Conservation (phyloP, 2,888 invertebrate genomes). For the Agrypnus murinus region DNA sequence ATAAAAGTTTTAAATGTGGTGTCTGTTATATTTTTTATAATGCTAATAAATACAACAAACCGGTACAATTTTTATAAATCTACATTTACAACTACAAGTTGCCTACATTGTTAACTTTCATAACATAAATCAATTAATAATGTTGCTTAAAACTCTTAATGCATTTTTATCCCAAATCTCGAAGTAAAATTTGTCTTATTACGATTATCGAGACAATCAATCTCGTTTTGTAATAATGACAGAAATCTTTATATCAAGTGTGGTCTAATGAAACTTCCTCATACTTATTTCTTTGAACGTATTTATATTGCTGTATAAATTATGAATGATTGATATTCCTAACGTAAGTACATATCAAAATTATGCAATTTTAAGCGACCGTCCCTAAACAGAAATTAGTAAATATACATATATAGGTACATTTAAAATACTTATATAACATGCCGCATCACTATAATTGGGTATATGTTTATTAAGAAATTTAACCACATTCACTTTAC, state of each 20-base stretch:
- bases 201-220: not conserved
- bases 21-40: too few relatives aligned
- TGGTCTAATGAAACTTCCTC: not conserved
- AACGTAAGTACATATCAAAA: too few relatives aligned
- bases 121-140: constrained; percentile 1
- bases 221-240: not conserved
- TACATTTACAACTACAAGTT: too few relatives aligned
- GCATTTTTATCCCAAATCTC: not conserved
- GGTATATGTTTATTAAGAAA: constrained; percentile 9
- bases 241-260: not conserved
- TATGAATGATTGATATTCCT: too few relatives aligned
- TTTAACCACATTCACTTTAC: constrained; percentile 5
- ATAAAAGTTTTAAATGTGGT: too few relatives aligned
- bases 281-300: too few relatives aligned
- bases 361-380: too few relatives aligned
- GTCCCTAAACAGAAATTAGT: too few relatives aligned
- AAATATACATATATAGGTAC: too few relatives aligned
- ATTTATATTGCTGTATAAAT: too few relatives aligned
- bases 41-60: too few relatives aligned
- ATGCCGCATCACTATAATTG: not conserved
- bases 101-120: not conserved
- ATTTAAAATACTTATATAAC: constrained; percentile 12
- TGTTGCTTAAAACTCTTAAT: constrained; percentile 1
- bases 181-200: not conserved
- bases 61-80: too few relatives aligned